phyloP scores from a whole-genome alignment of 2,113 vertebrate genomes.

The Xiphophorus maculatus region DNA sequence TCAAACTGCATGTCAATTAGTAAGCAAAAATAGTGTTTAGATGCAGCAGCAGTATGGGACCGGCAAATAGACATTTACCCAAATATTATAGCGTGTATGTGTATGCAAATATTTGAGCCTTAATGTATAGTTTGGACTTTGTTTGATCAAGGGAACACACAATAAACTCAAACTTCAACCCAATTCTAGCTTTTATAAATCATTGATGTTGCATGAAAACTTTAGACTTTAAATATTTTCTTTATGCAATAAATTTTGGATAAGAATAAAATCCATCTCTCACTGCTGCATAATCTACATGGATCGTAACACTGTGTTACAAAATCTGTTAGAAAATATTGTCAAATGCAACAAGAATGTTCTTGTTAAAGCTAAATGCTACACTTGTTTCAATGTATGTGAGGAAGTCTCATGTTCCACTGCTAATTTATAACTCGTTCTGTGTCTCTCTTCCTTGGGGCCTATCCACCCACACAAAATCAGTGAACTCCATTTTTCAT shows the following conservation, averaged over 20 bases:
- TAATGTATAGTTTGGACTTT: background rate
- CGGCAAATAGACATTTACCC: no score
- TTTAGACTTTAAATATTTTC: background rate
- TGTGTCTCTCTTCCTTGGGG: conserved; percentile 1
- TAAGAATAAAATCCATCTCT: background rate
- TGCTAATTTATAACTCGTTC: conserved; percentile 21
- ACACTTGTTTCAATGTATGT: background rate
- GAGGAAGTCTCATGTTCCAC: conserved; percentile 7
- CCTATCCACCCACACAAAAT: conserved; percentile 6
- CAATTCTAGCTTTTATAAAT: background rate
- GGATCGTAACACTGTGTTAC: background rate
- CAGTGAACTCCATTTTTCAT: conserved; percentile 11
- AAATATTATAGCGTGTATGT: no score
- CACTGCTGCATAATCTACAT: background rate
- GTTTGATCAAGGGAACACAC: background rate
- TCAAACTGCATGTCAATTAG: no score
- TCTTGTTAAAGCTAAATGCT: background rate
- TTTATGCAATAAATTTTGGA: background rate
- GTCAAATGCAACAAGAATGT: background rate
- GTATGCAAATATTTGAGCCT: background rate
- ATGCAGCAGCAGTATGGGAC: no score
- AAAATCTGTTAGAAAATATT: background rate
- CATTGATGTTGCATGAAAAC: background rate
- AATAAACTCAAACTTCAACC: background rate
- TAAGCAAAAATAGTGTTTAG: no score